Evolutionary conservation across 2,888 invertebrate species (phyloP), one percentile per base, ranked within the genome.

Genomic region (Augochlorella aurata): DNA sequence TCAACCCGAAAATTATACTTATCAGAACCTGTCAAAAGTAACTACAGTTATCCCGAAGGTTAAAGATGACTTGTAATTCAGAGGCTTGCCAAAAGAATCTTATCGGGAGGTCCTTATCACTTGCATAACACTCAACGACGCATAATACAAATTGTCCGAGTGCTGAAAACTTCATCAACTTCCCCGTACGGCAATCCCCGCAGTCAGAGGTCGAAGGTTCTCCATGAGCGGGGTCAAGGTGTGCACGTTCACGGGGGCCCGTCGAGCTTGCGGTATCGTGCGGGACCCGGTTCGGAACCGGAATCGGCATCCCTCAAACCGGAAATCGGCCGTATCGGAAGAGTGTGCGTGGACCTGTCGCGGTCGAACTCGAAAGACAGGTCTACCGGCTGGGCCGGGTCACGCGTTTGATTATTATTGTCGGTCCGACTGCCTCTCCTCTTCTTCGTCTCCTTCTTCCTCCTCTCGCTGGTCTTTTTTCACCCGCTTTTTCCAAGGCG

Each of bases 291-390:
- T 83, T 87, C 75, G 89, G 82, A 89, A 89, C 89, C 89, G 89
- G 89, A 88, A 89, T 89, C 88, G 86, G 76, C 79, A 77, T 87
- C 87, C 82, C 83, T 87, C 72, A 86, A 89, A 89, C 89, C 89
- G 89, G 89, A 89, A 89, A 89, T 89, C 85, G 77, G 81, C 44
- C 74, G 81, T 67, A 82, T 84, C 82, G 68, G 75, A 73, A 54
- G 84, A 74, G 77, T 47, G 70, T 70, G 76, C 29, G 74, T 63
- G 74, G 70, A 79, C 74, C 78, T 80, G 79, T 69, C 74, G 63
- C 78, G 81, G 66, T 82, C 77, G 89, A 90, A 91, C 91, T 88
- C 85, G 91, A 90, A 90, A 90, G 89, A 90, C 90, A 87, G 90
- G 90, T 90, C 90, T 84, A 79, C 85, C 83, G 80, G 81, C 87